Evolutionary conservation across 1,140 invertebrate genomes (phyloP), one percentile per base, ranked within the genome.

Genomic region (Physella acuta): DNA sequence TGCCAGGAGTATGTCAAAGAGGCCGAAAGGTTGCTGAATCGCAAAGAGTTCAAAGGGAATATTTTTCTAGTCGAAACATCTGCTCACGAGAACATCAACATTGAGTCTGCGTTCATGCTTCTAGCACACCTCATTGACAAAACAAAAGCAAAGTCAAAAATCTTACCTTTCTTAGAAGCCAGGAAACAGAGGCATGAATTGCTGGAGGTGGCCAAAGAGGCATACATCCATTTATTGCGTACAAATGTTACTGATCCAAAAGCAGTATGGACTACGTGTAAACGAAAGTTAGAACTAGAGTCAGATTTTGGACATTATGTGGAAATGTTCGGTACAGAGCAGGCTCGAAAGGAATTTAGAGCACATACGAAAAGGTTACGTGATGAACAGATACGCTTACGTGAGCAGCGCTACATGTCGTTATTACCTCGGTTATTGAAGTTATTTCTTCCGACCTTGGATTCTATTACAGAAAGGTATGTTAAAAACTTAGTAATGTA

Each of bases 71-170:
- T 99, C 39, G 96, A 98, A 87, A 96, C 95, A 0, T 98, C 95
- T 17, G 91, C 95, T 11, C 94, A 98, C 79, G 93, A 97, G 80
- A 98, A 97, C 84, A 94, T 99, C 58, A 99, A 99, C 85, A 92
- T 98, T 24, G 96, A 98, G 81, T 86, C 93, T 71, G 93, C 95
- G 11, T 98, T 98, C 85, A 89, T 98, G 79, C 88, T 94, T 56
- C 84, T 98, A 36, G 95, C 94, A 30, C 94, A 98, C 85, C 89
- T 97, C 83, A 91, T 97, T 70, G 95, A 98, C 82, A 88, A 90
- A 75, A 89, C 88, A 26, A 90, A 86, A 75, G 62, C 73, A 64
- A 59, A 90, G 33, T 88, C 87, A 79, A 90, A 92, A 81, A 89
- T 95, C 65, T 87, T 93, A 24, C 91, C 94, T 14, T 98, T 94